Conservation (phyloP, 2,797 vertebrate species). For the Coracias cyanogaster region DNA sequence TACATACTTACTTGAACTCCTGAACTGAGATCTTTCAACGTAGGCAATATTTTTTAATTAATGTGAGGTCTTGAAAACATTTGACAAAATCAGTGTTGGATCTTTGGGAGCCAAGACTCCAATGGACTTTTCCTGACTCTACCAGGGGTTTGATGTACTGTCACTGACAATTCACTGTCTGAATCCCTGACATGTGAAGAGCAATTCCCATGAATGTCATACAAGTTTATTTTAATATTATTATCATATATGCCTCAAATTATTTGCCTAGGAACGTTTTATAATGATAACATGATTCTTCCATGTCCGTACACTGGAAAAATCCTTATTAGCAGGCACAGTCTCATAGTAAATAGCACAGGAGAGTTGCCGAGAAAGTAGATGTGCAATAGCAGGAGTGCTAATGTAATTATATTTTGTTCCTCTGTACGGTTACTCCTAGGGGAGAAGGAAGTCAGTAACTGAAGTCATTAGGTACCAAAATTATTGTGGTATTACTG, state of each 20-base stretch:
- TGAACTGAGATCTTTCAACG: background rate
- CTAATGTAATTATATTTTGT: constrained; percentile 32
- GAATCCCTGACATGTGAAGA: background rate
- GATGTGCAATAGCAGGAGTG: constrained; percentile 37
- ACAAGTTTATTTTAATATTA: background rate
- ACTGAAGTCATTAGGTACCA: constrained; percentile 53
- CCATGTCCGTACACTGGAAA: background rate
- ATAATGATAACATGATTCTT: background rate
- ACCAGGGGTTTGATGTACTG: background rate
- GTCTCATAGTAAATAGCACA: background rate
- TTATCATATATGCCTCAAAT: background rate
- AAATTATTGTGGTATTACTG: background rate
- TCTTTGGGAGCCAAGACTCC: background rate
- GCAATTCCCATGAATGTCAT: background rate
- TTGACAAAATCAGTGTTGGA: background rate
- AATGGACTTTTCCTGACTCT: background rate
- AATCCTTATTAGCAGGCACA: background rate
- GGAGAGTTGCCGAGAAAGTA: constrained; percentile 4
- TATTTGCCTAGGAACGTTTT: background rate
- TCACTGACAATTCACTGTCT: background rate
- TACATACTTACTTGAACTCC: background rate
- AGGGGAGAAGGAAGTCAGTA: constrained; percentile 30
- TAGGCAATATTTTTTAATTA: background rate
- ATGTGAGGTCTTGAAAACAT: background rate
- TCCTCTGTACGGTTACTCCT: constrained; percentile 14